Base-by-base conservation (phyloP, 2,888 invertebrate species). In the Herminia tarsipennalis region DNA sequence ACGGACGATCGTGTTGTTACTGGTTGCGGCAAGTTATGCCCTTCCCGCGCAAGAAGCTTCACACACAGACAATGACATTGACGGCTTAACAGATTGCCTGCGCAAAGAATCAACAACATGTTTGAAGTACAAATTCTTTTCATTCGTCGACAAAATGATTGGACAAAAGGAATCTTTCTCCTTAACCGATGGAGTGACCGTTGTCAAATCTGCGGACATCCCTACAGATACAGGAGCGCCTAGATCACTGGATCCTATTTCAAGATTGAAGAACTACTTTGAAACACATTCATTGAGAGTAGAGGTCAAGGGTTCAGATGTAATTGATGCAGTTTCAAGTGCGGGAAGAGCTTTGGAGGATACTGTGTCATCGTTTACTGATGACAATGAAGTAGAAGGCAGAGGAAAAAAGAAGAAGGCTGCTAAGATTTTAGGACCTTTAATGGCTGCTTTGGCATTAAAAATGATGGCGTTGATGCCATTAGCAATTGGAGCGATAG, bases 341-440 rank as follows among this genome's bases (percentile, higher is more conserved):
- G 95, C 95, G 17, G 97, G 96, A 20, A 94, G 97, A 58, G 96
- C 96, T 50, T 91, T 97, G 45, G 95, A 95, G 73, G 95, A 96
- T 71, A 94, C 94, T 13, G 93, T 94, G 47, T 94, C 95, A 34
- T 93, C 93, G 10, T 88, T 94, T 43, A 90, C 93, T 42, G 94
- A 94, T 48, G 93, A 93, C 57, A 66, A 67, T 59, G 76, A 76
- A 34, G 94, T 94, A 34, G 95, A 94, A 66, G 94, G 94, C 52
- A 94, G 96, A 78, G 95, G 96, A 66, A 96, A 96, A 87, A 96
- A 96, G 93, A 94, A 96, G 92, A 96, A 96, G 87, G 95, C 94
- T 1, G 93, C 93, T 43, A 96, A 96, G 77, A 94, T 96, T 63
- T 76, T 97, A 29, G 95, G 97, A 50, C 96, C 96, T 1, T 81